Evolutionary conservation across 2,113 vertebrate genomes (phyloP).

Genomic region (Capreolus pygargus): DNA sequence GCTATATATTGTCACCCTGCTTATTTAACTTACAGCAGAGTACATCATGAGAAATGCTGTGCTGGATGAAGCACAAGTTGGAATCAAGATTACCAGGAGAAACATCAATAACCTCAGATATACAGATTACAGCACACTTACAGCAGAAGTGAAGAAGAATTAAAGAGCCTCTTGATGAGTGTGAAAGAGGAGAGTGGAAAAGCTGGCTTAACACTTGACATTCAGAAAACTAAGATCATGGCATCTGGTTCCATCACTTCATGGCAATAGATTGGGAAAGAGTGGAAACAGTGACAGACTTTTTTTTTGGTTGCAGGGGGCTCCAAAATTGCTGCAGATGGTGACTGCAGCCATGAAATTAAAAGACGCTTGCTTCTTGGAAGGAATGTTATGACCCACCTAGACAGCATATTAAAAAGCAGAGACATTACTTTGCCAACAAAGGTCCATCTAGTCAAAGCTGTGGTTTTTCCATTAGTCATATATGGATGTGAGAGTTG

Average conservation of each 20-base stretch:
- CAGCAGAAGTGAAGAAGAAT: too few species aligned
- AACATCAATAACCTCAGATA: too few species aligned
- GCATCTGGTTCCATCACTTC: not conserved
- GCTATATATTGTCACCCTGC: not conserved
- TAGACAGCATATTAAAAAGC: not conserved
- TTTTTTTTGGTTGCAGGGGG: too few species aligned
- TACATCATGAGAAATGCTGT: not conserved
- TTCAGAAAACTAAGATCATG: not conserved
- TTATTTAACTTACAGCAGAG: not conserved
- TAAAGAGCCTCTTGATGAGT: too few species aligned
- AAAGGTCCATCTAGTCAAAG: not conserved
- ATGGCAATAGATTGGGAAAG: not conserved
- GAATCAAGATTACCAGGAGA: too few species aligned
- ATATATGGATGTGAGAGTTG: not conserved
- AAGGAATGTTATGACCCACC: not conserved
- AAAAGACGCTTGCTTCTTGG: not conserved
- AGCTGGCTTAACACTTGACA: not conserved
- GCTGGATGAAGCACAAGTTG: not conserved
- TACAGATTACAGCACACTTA: too few species aligned
- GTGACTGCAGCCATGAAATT: not conserved
- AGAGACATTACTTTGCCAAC: not conserved
- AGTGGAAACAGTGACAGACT: not conserved
- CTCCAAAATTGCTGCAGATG: not conserved
- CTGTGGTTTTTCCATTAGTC: not conserved
- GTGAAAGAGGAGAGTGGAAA: not conserved